These are phyloP conservation scores for Rhinopomastus cyanomelas DNA, from an alignment of 2,113 vertebrate species.

Conservation along the genomic window DNA sequence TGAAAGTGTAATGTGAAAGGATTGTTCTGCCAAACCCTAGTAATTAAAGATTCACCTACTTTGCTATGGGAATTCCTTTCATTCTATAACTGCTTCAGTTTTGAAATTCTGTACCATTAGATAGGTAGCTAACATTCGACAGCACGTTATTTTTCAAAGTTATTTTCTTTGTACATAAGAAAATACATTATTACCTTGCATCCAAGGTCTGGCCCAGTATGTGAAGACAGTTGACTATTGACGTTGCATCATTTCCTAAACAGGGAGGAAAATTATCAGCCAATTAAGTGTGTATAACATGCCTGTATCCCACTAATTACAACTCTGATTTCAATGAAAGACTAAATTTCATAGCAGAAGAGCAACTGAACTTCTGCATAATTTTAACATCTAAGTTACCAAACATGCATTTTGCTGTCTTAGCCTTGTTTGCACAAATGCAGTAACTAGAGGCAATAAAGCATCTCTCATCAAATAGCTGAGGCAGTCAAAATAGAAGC, in stretches of 20 bases:
- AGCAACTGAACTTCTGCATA: not conserved
- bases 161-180: not conserved
- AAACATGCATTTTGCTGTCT: conserved; percentile 67
- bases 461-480: conserved; percentile 59
- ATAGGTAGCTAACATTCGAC: not conserved
- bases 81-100: not conserved
- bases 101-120: not conserved
- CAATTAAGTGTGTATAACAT: not conserved
- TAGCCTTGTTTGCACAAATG: conserved; percentile 55
- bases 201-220: conserved; percentile 95
- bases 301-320: not conserved
- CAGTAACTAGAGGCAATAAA: conserved; percentile 64
- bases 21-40: not conserved
- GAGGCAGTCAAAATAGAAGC: conserved; percentile 58
- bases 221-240: conserved; percentile 97
- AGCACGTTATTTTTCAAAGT: not conserved
- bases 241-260: conserved; percentile 91
- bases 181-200: conserved; percentile 80
- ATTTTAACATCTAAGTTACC: conserved; percentile 41
- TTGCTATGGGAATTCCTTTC: not conserved
- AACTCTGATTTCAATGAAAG: not conserved
- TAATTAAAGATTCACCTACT: not conserved
- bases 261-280: conserved; percentile 25
- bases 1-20: not conserved
- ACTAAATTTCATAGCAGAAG: conserved; percentile 33